Evolutionary conservation across 2,797 vertebrate genomes (phyloP), one percentile per base, ranked within the genome.

Genomic region (Danio aesculapii): DNA sequence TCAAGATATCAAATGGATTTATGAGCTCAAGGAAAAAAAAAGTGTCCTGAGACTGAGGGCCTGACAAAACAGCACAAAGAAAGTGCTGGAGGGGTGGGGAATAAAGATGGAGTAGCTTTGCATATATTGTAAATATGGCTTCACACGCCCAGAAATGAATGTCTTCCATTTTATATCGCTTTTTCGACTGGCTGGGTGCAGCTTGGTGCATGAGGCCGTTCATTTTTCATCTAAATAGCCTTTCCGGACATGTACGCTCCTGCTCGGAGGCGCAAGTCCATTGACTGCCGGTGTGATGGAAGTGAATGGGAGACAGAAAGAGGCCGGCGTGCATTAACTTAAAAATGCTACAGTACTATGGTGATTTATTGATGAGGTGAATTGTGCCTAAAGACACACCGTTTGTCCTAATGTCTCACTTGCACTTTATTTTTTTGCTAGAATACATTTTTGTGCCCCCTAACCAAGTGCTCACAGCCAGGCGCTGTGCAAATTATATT

Each of bases 321-420:
- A 79, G 16, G 83, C 77, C 11, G 59, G 83, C 70, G 61, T 92
- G 47, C 67, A 87, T 88, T 84, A 84, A 88, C 91, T 88, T 91
- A 92, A 92, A 93, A 85, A 94, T 91, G 87, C 88, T 91, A 85
- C 30, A 30, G 30, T 30, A 30, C 90, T 89, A 64, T 87, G 61
- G 84, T 92, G 87, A 92, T 93, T 93, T 91, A 94, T 92, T 92
- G 90, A 93, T 90, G 86, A 81, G 46, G 81, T 82, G 83, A 86
- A 90, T 92, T 93, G 88, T 92, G 90, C 87, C 85, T 81, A 58
- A 83, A 83, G 81, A 85, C 41, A 52, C 11, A 47, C 47, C 50
- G 53, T 77, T 82, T 64, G 21, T 82, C 8, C 68, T 76, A 67
- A 70, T 62, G 66, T 68, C 64, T 59, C 46, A 55, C 14, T 75